These are phyloP conservation scores for Drosophila meridiana DNA, from an alignment of 2,888 invertebrate genomes.

Conservation along the genomic window DNA sequence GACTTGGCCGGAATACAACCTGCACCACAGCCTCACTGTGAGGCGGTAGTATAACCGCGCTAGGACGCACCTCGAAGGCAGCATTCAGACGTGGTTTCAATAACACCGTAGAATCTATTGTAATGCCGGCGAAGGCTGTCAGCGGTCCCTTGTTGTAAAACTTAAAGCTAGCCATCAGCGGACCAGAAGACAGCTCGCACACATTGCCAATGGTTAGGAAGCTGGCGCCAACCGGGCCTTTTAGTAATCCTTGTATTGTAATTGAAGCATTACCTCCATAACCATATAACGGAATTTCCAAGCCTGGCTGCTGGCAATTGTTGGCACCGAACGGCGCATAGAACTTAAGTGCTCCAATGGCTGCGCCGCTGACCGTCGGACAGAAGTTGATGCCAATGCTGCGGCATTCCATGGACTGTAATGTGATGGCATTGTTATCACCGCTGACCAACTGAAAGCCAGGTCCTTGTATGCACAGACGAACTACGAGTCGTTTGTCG, in stretches of 20 bases:
- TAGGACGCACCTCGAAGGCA: conserved; percentile 84
- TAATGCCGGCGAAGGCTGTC: conserved; percentile 85
- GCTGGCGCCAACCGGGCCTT: conserved; percentile 87
- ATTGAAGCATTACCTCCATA: conserved; percentile 87
- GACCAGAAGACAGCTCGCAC: conserved; percentile 83
- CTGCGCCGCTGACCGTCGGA: conserved; percentile 86
- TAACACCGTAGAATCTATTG: conserved; percentile 80
- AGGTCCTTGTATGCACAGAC: conserved; percentile 85
- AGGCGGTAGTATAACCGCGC: conserved; percentile 85
- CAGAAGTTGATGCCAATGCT: conserved; percentile 86
- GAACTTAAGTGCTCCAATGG: conserved; percentile 86
- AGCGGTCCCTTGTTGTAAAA: conserved; percentile 87
- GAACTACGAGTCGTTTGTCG: conserved; percentile 86
- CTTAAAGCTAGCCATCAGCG: conserved; percentile 85
- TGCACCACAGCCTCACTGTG: conserved; percentile 83
- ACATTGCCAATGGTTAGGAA: conserved; percentile 87
- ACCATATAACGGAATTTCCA: conserved; percentile 86
- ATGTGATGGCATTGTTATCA: conserved; percentile 83
- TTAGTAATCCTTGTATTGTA: conserved; percentile 86
- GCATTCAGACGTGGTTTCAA: conserved; percentile 79
- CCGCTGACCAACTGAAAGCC: conserved; percentile 85
- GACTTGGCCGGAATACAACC: conserved; percentile 85
- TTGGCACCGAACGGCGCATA: conserved; percentile 84
- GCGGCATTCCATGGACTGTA: conserved; percentile 87
- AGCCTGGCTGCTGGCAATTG: conserved; percentile 60